Percentiles rank a stretch among this genome's conserved stretches.
Conservation (phyloP, 2,888 invertebrate genomes). For the Ectropis crepuscularia region DNA sequence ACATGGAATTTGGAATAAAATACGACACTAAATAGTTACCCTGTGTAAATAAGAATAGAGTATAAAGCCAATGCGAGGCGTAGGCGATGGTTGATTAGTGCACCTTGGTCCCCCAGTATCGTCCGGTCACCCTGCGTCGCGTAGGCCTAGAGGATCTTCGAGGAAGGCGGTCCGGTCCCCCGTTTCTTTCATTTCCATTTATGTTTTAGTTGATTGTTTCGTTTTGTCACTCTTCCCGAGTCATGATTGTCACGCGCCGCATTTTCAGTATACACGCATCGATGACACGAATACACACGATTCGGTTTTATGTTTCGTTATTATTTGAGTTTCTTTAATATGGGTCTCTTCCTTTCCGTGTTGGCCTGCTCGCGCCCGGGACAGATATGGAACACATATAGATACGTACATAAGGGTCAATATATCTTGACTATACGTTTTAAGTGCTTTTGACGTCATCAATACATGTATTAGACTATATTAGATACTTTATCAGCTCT, state of each 20-base stretch:
- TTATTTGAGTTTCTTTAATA: slow-evolving; percentile 49
- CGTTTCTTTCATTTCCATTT: slow-evolving; percentile 54
- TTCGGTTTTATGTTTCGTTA: slow-evolving; percentile 49
- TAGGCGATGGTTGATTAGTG: slow-evolving; percentile 52
- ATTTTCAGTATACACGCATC: slow-evolving; percentile 64
- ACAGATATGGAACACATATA: slow-evolving; percentile 66
- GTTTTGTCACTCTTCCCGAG: slow-evolving; percentile 69
- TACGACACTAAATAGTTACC: slow-evolving; percentile 41
- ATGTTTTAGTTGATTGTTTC: slow-evolving; percentile 55
- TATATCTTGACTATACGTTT: not conserved
- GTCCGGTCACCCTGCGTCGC: slow-evolving; percentile 67
- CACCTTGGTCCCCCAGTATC: slow-evolving; percentile 60
- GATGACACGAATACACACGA: slow-evolving; percentile 72
- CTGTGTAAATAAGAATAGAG: slow-evolving; percentile 48
- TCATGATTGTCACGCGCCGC: slow-evolving; percentile 81
- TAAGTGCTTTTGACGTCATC: slow-evolving; percentile 55
- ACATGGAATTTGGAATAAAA: slow-evolving; percentile 63
- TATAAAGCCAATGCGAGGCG: slow-evolving; percentile 54
- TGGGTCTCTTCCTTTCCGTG: slow-evolving; percentile 62
- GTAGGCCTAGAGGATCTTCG: slow-evolving; percentile 68
- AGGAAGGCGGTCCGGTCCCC: slow-evolving; percentile 66
- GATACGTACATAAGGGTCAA: not conserved
- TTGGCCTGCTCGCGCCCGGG: slow-evolving; percentile 72
- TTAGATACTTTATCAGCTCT: not conserved
- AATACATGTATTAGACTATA: slow-evolving; percentile 26